Evolutionary conservation across 2,113 vertebrate species (phyloP), one percentile per base, ranked within the genome.

Genomic region (Aegotheles bennettii): DNA sequence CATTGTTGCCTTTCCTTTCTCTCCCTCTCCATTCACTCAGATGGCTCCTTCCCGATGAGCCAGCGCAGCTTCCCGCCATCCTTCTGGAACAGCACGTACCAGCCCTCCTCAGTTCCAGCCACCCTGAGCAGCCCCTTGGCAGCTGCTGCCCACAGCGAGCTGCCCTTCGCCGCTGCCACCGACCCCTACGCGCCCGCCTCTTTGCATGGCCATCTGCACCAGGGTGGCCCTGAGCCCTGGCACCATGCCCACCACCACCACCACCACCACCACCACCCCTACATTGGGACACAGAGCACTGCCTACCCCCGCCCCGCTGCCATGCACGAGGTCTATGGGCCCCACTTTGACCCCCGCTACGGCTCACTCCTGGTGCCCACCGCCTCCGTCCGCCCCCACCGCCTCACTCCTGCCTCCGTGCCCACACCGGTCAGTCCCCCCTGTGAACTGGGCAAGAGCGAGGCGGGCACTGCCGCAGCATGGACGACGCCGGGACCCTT

Each of bases 71-170:
- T 99, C 96, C 99, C 99, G 3, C 98, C 99, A 0, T 99, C 99
- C 21, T 99, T 99, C 98, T 99, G 99, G 99, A 99, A 99, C 98
- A 99, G 99, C 95, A 98, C 99, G 3, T 99, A 99, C 97, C 99
- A 99, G 96, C 98, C 99, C 13, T 97, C 99, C 16, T 97, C 98
- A 0, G 88, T 96, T 96, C 97, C 98, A 10, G 96, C 93, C 93
- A 94, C 95, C 33, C 97, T 99, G 80, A 98, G 98, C 98, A 98
- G 98, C 65, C 97, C 98, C 19, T 97, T 47, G 97, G 98, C 97
- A 38, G 85, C 98, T 82, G 94, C 97, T 0, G 87, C 97, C 59
- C 99, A 99, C 97, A 96, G 98, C 1, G 99, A 99, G 96, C 98
- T 99, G 54, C 98, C 99, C 75, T 99, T 99, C 43, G 28, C 91